These are phyloP conservation scores for Campoplex nolae DNA, from an alignment of 2,888 invertebrate species.

Conservation along the genomic window DNA sequence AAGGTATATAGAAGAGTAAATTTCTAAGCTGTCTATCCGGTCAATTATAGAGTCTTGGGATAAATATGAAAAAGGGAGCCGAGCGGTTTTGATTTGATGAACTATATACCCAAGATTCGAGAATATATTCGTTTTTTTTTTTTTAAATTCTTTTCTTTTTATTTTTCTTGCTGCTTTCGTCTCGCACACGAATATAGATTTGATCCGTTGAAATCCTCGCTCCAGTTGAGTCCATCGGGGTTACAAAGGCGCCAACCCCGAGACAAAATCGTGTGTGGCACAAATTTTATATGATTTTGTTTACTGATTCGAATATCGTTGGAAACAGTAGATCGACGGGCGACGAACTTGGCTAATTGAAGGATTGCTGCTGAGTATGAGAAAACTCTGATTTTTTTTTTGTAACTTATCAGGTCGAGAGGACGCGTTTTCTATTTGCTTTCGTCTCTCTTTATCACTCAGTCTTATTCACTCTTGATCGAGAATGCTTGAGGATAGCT, in stretches of 20 bases:
- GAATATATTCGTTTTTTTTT: conserved; percentile 27
- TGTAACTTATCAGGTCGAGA: not conserved
- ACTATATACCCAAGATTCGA: conserved; percentile 41
- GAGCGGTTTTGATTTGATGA: conserved; percentile 35
- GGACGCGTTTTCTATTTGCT: not conserved
- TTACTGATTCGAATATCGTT: not conserved
- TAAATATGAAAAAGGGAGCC: conserved; percentile 40
- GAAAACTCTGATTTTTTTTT: conserved; percentile 31
- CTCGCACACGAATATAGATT: conserved; percentile 54
- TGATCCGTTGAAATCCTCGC: conserved; percentile 56
- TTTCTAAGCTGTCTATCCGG: conserved; percentile 41
- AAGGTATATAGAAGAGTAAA: conserved; percentile 22
- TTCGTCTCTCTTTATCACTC: not conserved
- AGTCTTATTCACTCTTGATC: conserved; percentile 20
- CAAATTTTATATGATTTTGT: not conserved
- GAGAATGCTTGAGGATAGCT: conserved; percentile 28
- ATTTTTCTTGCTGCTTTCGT: not conserved
- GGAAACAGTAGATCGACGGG: not conserved
- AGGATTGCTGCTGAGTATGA: not conserved
- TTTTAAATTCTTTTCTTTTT: not conserved
- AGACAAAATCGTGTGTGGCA: not conserved
- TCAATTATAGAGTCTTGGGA: conserved; percentile 58
- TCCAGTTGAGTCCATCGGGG: conserved; percentile 44
- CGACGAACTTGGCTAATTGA: not conserved
- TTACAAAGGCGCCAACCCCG: conserved; percentile 18